Percentiles rank a stretch among this genome's conserved stretches.
Evolutionary conservation across 2,888 invertebrate genomes (phyloP).

Genomic region (Acrobasis consociella): DNA sequence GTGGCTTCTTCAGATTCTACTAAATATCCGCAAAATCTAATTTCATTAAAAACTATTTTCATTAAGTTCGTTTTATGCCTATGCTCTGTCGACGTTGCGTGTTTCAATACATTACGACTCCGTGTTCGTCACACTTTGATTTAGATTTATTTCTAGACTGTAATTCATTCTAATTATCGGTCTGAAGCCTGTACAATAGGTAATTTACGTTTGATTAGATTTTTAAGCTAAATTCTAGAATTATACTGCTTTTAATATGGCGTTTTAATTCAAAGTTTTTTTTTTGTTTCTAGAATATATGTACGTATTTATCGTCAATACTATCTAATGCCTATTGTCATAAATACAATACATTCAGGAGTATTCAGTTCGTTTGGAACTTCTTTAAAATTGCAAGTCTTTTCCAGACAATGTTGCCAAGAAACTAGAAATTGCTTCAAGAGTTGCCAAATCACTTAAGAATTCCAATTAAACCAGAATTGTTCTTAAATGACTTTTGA

Average conservation of each 20-base stretch:
- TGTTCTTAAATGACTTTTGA: not conserved
- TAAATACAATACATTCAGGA: not conserved
- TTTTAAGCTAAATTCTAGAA: not conserved
- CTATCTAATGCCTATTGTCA: not conserved
- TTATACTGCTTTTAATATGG: not conserved
- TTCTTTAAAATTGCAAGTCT: not conserved
- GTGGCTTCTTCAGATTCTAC: too few relatives aligned
- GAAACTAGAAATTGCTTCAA: not conserved
- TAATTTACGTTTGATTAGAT: not conserved
- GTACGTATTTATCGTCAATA: not conserved
- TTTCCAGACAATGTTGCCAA: constrained; percentile 9
- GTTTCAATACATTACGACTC: constrained; percentile 6
- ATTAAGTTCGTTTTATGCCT: not conserved
- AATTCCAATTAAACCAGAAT: not conserved
- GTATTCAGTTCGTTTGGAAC: not conserved
- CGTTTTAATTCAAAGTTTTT: not conserved
- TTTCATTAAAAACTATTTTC: not conserved
- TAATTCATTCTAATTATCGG: constrained; percentile 1
- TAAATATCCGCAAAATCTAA: not conserved
- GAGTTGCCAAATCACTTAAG: constrained; percentile 1
- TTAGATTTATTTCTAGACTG: constrained; percentile 6
- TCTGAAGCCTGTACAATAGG: not conserved
- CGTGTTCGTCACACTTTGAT: constrained; percentile 1
- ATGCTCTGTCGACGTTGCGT: not conserved
- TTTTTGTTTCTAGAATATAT: too few relatives aligned